Base-by-base conservation (phyloP, 1,140 invertebrate species). In the Saccostrea cuccullata region DNA sequence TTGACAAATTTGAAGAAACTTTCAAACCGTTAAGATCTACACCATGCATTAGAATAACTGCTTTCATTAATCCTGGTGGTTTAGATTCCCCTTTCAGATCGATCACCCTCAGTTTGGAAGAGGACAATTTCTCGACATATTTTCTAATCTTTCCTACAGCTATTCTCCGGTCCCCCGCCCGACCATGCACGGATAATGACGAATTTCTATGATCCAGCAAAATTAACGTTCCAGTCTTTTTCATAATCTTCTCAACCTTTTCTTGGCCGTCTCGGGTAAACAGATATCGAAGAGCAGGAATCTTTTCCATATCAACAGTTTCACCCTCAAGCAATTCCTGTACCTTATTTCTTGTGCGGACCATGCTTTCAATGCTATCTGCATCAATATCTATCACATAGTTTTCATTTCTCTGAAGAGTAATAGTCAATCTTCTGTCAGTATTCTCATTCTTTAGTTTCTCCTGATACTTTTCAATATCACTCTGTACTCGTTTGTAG, bases 51-150 rank as follows among this genome's bases (percentile, higher is more conserved):
- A 85, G 30, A 40, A 93, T 55, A 15, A 94, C 67, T 4, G 84
- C 89, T 88, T 94, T 94, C 92, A 94, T 91, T 3, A 94, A 40
- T 20, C 93, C 93, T 13, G 84, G 83, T 77, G 94, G 93, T 84
- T 90, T 91, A 0, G 85, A 87, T 15, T 77, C 67, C 0, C 92
- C 90, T 84, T 89, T 92, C 47, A 94, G 73, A 6, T 20, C 47
- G 0, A 92, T 47, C 5, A 87, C 87, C 85, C 87, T 91, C 17
- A 64, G 60, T 26, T 55, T 84, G 0, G 87, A 90, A 20, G 26
- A 73, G 55, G 73, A 60, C 30, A 91, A 67, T 55, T 85, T 77
- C 2, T 87, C 86, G 9, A 92, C 56, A 89, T 91, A 93, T 3
- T 77, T 55, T 20, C 88, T 85, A 8, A 93, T 90, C 67, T 87